phyloP scores from a whole-genome alignment of 2,113 vertebrate genomes.

The Platichthys flesus region DNA sequence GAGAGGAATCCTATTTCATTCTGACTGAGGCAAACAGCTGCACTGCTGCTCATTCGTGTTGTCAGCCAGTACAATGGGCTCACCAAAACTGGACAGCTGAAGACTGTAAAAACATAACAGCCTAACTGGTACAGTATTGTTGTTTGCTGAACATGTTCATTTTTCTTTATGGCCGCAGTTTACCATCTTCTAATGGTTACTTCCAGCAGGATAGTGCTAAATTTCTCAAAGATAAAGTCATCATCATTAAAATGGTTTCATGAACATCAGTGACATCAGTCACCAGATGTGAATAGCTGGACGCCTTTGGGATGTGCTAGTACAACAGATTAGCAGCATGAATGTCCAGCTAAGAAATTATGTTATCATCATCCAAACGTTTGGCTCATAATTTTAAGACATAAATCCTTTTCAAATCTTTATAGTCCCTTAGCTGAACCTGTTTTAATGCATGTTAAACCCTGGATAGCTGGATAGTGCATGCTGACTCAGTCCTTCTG shows the following conservation, averaged over 20 bases:
- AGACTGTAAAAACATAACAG: background rate
- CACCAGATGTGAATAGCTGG: background rate
- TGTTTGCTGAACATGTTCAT: background rate
- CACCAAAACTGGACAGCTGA: background rate
- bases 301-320: no score
- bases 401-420: background rate
- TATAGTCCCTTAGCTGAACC: background rate
- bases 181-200: background rate
- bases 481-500: background rate
- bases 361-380: background rate
- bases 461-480: background rate
- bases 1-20: conserved; percentile 51
- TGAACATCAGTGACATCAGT: background rate
- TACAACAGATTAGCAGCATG: no score
- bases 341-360: no score
- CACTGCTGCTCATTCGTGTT: background rate
- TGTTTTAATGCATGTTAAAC: background rate
- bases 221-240: background rate
- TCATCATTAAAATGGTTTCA: background rate
- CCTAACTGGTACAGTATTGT: no score
- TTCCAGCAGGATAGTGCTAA: background rate
- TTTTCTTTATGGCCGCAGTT: no score
- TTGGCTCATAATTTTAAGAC: background rate
- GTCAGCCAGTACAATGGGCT: background rate
- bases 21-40: conserved; percentile 62